A percentile compares a stretch with the other conserved stretches of the same genome.
These are phyloP conservation scores for Paragorgia papillata DNA, from an alignment of 92 coral and sea anemone genomes.

Conservation along the genomic window DNA sequence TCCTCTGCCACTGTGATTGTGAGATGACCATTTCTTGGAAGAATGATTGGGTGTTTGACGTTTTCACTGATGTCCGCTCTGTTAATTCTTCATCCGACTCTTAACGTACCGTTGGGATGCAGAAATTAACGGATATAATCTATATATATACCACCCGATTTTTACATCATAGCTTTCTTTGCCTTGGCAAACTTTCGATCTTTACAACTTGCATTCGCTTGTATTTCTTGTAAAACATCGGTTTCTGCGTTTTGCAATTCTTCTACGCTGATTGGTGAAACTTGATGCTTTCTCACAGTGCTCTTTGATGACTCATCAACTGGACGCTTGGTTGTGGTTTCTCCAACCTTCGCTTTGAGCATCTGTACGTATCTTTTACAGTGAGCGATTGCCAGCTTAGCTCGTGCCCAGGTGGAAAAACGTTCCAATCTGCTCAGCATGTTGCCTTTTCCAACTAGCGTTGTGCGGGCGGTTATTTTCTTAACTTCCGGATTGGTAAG, in stretches of 20 bases:
- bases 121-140: not conserved
- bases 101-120: not conserved
- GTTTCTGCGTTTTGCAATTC: slow-evolving; percentile 9
- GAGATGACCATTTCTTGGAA: not conserved
- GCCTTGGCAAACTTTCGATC: not conserved
- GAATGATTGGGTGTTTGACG: not conserved
- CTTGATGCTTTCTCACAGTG: not conserved
- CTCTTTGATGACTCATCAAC: not conserved
- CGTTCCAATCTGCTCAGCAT: slow-evolving; percentile 37
- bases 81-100: not conserved
- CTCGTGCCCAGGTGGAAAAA: slow-evolving; percentile 28
- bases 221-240: not conserved
- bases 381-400: slow-evolving; percentile 25
- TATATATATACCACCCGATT: not conserved
- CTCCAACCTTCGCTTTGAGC: slow-evolving; percentile 16
- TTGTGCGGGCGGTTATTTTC: slow-evolving; percentile 5
- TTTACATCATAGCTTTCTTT: not conserved
- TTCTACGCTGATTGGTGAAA: slow-evolving; percentile 30
- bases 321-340: not conserved
- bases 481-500: slow-evolving; percentile 19
- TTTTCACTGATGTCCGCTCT: not conserved
- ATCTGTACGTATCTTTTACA: slow-evolving; percentile 21
- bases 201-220: not conserved
- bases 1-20: not conserved
- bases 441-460: not conserved